Conservation (phyloP, 2,888 invertebrate genomes). For the Lysandra bellargus region DNA sequence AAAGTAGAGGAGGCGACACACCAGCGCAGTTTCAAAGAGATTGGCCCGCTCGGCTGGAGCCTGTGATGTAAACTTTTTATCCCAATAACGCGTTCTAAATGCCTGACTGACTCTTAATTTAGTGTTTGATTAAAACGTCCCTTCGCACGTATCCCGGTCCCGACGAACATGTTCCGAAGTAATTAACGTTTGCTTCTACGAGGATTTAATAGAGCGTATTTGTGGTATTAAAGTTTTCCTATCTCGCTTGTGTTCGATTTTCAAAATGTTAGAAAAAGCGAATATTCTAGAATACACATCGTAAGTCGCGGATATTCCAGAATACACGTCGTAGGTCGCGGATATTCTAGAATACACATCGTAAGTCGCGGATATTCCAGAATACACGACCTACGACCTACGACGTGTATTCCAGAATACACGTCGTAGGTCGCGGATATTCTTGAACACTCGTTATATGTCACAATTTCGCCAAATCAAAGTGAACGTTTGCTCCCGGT, state of each 20-base stretch:
- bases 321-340: too few relatives aligned
- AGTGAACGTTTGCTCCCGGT: not conserved
- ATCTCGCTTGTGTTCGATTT: not conserved
- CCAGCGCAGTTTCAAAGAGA: conserved; percentile 66
- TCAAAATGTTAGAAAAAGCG: not conserved
- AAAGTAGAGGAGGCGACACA: conserved; percentile 53
- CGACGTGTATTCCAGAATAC: too few relatives aligned
- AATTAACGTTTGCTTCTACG: conserved; percentile 1
- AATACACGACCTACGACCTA: too few relatives aligned
- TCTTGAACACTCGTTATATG: not conserved
- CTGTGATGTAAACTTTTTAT: conserved; percentile 43
- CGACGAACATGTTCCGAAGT: not conserved
- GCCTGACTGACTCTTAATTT: conserved; percentile 34
- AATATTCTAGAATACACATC: not conserved
- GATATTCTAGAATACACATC: not conserved
- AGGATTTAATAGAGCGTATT: conserved; percentile 1
- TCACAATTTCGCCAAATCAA: not conserved
- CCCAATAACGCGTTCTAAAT: conserved; percentile 39
- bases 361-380: not conserved
- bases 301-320: not conserved
- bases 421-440: not conserved
- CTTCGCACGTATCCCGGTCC: not conserved
- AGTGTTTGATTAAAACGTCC: conserved; percentile 23
- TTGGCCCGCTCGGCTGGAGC: conserved; percentile 52
- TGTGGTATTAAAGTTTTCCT: not conserved